These are phyloP conservation scores for Eurystomus glaucurus DNA, from an alignment of 2,797 vertebrate genomes.

Conservation along the genomic window DNA sequence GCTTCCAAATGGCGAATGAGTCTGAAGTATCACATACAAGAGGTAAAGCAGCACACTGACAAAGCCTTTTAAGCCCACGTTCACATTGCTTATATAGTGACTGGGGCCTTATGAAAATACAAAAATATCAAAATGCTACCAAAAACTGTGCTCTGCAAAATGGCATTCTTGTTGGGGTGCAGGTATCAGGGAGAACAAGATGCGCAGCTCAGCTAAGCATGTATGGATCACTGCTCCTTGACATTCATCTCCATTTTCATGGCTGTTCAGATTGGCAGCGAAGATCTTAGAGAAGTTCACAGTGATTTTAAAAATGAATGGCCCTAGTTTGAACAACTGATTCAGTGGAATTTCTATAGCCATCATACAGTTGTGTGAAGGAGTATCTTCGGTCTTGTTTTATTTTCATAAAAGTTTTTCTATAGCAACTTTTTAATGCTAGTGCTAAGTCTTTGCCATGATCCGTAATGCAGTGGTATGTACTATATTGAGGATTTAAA, in stretches of 20 bases:
- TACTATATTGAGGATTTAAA: constrained; percentile 24
- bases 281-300: background rate
- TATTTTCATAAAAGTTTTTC: constrained; percentile 34
- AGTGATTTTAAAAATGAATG: background rate
- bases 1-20: background rate
- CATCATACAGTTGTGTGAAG: background rate
- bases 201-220: background rate
- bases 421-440: constrained; percentile 58
- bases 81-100: background rate
- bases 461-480: constrained; percentile 46
- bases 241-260: background rate
- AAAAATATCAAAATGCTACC: background rate
- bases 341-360: background rate
- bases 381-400: constrained; percentile 27
- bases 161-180: background rate
- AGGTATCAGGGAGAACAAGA: background rate
- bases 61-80: background rate
- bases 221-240: background rate
- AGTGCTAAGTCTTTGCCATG: constrained; percentile 54
- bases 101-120: background rate
- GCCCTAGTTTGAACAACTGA: background rate
- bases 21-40: background rate
- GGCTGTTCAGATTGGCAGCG: background rate
- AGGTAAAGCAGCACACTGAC: background rate
- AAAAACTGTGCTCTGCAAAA: background rate